These are phyloP conservation scores for Isoperla grammatica DNA, from an alignment of 2,888 invertebrate species.

Conservation along the genomic window DNA sequence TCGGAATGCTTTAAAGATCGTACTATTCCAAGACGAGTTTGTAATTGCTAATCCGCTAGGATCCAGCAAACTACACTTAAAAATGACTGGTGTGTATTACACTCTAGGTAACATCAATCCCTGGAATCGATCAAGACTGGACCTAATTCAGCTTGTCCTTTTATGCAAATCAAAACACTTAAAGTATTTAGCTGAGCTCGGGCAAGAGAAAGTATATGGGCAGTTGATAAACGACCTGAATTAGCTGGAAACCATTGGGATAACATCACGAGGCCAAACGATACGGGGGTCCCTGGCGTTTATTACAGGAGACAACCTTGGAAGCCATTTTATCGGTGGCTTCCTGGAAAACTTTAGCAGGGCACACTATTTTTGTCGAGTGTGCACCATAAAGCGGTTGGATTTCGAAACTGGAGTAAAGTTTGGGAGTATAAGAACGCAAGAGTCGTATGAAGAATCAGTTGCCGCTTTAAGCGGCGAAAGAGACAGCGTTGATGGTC, in stretches of 20 bases:
- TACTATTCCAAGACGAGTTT: slow-evolving; percentile 5
- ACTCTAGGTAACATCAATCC: slow-evolving; percentile 2
- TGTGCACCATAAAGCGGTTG: background rate
- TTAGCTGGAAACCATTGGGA: background rate
- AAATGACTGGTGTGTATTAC: slow-evolving; percentile 14
- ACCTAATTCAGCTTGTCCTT: slow-evolving; percentile 5
- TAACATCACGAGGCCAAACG: background rate
- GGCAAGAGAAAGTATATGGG: background rate
- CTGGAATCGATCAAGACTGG: slow-evolving; percentile 5
- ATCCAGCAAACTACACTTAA: background rate
- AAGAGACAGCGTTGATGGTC: background rate
- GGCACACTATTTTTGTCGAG: slow-evolving; percentile 15
- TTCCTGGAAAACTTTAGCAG: slow-evolving; percentile 11
- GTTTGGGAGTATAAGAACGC: background rate
- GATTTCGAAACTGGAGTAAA: background rate
- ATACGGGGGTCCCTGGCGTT: background rate
- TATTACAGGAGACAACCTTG: slow-evolving; percentile 19
- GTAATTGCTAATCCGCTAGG: background rate
- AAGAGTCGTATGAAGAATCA: background rate
- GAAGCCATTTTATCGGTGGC: slow-evolving; percentile 13
- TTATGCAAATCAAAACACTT: slow-evolving; percentile 11
- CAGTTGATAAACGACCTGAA: background rate
- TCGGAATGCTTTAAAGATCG: background rate
- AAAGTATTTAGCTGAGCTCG: background rate
- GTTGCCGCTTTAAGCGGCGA: background rate